Conservation (phyloP, 2,797 vertebrate genomes). For the Otolemur crassicaudatus region DNA sequence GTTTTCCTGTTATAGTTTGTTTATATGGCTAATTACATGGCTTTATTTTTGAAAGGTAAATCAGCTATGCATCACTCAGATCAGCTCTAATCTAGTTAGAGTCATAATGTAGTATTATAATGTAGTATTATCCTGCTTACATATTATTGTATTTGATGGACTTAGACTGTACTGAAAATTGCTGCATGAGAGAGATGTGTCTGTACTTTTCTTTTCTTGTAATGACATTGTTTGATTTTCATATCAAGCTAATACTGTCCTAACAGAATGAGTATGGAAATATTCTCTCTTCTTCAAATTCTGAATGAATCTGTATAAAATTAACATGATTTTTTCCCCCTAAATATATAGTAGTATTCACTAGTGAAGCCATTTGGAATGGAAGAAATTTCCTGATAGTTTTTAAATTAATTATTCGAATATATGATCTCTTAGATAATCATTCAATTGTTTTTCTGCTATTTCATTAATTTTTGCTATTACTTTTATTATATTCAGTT, state of each 20-base stretch:
- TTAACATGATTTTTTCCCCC: background rate
- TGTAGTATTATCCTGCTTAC: background rate
- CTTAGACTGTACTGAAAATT: background rate
- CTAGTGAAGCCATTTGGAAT: background rate
- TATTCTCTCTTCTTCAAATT: background rate
- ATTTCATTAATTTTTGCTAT: background rate
- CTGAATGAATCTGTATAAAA: background rate
- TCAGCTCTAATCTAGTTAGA: background rate
- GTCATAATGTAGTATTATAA: constrained; percentile 2
- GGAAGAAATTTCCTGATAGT: background rate
- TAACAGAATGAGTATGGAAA: background rate
- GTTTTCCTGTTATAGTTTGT: background rate
- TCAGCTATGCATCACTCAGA: background rate
- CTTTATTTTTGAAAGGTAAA: background rate
- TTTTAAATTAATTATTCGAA: constrained; percentile 38
- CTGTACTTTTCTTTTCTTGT: background rate
- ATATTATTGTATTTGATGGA: background rate
- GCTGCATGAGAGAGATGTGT: background rate
- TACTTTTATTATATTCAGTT: background rate
- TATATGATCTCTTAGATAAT: background rate
- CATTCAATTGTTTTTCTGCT: background rate
- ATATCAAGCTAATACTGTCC: background rate
- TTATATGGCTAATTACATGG: background rate
- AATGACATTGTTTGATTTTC: background rate
- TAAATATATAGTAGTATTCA: background rate